Conservation (phyloP, 2,888 invertebrate species). For the Synergus itoensis region DNA sequence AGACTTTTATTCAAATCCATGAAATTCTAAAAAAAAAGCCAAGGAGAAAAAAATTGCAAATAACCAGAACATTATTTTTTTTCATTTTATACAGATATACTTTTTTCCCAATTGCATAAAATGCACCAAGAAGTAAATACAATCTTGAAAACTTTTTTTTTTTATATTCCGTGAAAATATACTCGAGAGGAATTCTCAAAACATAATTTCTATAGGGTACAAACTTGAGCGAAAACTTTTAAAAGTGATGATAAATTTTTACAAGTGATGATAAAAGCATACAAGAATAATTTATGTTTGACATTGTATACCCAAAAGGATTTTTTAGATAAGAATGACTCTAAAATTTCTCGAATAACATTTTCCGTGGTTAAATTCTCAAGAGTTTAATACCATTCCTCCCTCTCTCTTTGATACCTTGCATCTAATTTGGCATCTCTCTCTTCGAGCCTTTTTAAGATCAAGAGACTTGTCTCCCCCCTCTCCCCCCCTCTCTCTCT, state of each 20-base stretch:
- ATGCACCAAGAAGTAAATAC: no score
- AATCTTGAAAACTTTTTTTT: no score
- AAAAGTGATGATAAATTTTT: no score
- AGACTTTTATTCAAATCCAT: neutral
- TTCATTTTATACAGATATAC: no score
- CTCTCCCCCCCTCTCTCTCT: constrained; percentile 41
- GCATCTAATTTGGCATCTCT: neutral
- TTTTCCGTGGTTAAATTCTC: constrained; percentile 31
- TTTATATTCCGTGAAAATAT: no score
- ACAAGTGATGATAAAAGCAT: neutral
- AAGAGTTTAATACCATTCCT: constrained; percentile 34
- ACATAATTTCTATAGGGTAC: no score
- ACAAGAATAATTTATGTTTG: neutral
- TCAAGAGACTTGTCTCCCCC: constrained; percentile 32
- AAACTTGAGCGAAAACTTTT: no score
- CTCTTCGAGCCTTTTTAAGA: constrained; percentile 34
- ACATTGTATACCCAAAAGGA: neutral
- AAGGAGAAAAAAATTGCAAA: neutral
- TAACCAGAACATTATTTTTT: no score
- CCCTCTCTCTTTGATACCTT: constrained; percentile 8
- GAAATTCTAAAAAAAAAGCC: neutral
- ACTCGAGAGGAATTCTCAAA: no score
- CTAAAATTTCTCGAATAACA: neutral
- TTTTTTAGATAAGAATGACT: neutral
- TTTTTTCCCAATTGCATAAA: no score